Conservation (phyloP, 2,797 vertebrate genomes). For the Pseudocheirus occidentalis region DNA sequence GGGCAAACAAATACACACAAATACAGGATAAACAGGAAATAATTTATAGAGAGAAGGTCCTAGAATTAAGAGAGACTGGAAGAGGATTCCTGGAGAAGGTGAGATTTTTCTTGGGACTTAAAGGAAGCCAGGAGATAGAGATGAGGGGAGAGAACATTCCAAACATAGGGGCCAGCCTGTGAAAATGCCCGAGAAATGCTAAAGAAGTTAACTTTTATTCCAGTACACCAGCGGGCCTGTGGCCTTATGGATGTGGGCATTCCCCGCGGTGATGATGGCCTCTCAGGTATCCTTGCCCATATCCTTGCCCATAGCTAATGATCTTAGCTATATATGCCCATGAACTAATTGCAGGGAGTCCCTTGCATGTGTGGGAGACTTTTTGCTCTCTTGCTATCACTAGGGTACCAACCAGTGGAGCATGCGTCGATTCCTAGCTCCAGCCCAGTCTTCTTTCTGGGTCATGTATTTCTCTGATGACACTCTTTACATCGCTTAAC, state of each 20-base stretch:
- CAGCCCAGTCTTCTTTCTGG: neutral
- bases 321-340: neutral
- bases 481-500: neutral
- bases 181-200: neutral
- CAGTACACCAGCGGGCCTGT: no score
- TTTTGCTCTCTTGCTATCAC: neutral
- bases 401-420: neutral
- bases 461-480: neutral
- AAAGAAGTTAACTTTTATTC: no score
- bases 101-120: neutral
- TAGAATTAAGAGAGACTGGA: neutral
- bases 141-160: neutral
- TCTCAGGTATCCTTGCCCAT: neutral
- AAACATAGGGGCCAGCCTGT: neutral
- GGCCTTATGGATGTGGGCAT: no score
- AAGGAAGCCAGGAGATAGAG: neutral
- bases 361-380: neutral
- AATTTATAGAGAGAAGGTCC: neutral
- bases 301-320: neutral
- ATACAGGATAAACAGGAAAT: no score
- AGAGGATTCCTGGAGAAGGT: neutral
- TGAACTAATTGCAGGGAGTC: neutral
- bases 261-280: no score
- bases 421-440: neutral
- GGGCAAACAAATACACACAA: neutral